These are phyloP conservation scores for Proisotoma minuta DNA, from an alignment of 2,888 invertebrate genomes.

Conservation along the genomic window DNA sequence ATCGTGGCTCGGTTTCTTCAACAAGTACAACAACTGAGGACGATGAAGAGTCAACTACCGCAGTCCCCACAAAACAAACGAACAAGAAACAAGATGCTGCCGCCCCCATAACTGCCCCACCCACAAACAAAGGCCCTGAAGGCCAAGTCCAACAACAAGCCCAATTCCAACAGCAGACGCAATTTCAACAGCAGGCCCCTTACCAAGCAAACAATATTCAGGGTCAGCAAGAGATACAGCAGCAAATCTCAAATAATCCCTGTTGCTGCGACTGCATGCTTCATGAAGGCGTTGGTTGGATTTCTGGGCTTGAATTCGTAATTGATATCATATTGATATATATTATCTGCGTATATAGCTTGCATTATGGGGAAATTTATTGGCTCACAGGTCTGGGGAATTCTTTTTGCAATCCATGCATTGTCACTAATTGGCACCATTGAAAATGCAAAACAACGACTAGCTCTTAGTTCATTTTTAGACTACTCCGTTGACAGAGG, in stretches of 20 bases:
- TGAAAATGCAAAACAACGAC: neutral
- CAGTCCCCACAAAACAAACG: too few species aligned
- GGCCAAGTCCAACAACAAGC: neutral
- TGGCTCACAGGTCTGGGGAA: neutral
- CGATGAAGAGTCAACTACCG: too few species aligned
- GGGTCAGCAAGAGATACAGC: neutral
- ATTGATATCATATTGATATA: neutral
- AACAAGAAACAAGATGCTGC: too few species aligned
- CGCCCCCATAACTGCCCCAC: too few species aligned
- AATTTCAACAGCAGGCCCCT: neutral
- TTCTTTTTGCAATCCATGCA: neutral
- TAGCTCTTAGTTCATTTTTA: neutral
- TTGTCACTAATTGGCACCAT: neutral
- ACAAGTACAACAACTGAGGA: too few species aligned
- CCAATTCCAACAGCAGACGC: neutral
- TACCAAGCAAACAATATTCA: neutral
- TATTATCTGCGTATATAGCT: too few species aligned
- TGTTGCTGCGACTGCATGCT: neutral
- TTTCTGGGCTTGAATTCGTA: conserved; percentile 6
- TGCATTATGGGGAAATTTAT: too few species aligned
- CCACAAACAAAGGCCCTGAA: too few species aligned
- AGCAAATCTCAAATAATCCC: neutral
- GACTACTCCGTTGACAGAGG: neutral
- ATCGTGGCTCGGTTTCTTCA: too few species aligned
- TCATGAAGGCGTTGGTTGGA: conserved; percentile 9